phyloP scores from a whole-genome alignment of 2,797 vertebrate species.

The Ctenosaura bakeri region DNA sequence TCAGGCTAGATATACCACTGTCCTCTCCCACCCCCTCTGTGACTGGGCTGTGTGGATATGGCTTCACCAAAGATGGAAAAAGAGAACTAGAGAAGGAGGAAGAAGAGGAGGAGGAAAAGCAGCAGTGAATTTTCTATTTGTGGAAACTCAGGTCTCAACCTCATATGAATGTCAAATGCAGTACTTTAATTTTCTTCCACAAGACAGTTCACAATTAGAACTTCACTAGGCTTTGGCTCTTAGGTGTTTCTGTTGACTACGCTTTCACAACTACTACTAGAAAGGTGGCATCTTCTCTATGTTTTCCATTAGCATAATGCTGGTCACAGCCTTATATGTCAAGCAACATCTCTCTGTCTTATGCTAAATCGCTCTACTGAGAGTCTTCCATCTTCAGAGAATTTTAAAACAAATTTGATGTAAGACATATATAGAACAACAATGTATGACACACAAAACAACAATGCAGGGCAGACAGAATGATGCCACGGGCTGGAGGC shows the following conservation, averaged over 20 bases:
- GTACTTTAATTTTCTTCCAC: background rate
- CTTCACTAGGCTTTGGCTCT: background rate
- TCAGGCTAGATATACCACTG: too few species aligned
- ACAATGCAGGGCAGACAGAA: background rate
- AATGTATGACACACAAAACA: background rate
- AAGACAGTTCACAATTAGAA: background rate
- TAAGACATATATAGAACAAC: fast-evolving
- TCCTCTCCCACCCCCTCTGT: too few species aligned
- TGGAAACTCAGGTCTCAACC: background rate
- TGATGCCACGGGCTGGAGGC: background rate
- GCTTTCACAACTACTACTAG: background rate
- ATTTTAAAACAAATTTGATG: background rate
- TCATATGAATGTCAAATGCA: background rate
- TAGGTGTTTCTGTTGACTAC: background rate
- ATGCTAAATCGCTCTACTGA: background rate
- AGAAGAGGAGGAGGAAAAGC: too few species aligned
- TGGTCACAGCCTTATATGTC: background rate
- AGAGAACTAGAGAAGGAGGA: background rate
- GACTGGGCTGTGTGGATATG: background rate
- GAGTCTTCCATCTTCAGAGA: background rate
- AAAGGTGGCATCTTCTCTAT: background rate
- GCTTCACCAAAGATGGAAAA: background rate
- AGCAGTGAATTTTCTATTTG: background rate
- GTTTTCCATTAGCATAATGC: background rate
- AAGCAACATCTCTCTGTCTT: background rate